Evolutionary conservation across 2,797 vertebrate species (phyloP).

Genomic region (Cyprinella venusta): DNA sequence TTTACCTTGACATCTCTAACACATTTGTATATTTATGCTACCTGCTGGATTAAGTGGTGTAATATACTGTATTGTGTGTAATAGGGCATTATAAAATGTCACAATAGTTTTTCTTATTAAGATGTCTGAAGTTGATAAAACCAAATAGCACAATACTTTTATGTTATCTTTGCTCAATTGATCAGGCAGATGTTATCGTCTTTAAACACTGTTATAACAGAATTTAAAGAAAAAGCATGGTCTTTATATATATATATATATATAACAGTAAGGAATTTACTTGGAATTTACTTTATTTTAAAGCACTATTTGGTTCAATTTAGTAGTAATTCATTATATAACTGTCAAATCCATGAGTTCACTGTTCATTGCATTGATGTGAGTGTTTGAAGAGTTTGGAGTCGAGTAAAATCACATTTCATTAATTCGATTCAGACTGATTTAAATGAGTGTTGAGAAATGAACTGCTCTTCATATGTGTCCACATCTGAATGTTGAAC

Average conservation of each 20-base stretch:
- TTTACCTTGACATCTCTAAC: background rate
- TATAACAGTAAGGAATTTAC: background rate
- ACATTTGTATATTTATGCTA: background rate
- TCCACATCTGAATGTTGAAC: constrained; percentile 23
- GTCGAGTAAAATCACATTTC: background rate
- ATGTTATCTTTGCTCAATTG: background rate
- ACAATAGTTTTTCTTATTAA: background rate
- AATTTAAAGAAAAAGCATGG: background rate
- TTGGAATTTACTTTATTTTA: background rate
- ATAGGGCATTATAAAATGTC: background rate
- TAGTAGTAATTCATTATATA: background rate
- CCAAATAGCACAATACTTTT: background rate
- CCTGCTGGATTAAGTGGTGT: background rate
- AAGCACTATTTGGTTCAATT: background rate
- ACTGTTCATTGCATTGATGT: background rate
- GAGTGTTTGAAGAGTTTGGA: background rate
- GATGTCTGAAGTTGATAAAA: background rate
- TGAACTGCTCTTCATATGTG: background rate
- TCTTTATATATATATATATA: background rate
- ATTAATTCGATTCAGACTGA: background rate
- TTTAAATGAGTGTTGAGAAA: constrained; percentile 8
- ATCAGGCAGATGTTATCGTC: background rate
- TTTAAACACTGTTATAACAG: background rate
- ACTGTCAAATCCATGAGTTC: background rate
- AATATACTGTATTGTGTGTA: background rate